phyloP scores from a whole-genome alignment of 2,888 invertebrate species.

The Cryptophagus acutangulus region DNA sequence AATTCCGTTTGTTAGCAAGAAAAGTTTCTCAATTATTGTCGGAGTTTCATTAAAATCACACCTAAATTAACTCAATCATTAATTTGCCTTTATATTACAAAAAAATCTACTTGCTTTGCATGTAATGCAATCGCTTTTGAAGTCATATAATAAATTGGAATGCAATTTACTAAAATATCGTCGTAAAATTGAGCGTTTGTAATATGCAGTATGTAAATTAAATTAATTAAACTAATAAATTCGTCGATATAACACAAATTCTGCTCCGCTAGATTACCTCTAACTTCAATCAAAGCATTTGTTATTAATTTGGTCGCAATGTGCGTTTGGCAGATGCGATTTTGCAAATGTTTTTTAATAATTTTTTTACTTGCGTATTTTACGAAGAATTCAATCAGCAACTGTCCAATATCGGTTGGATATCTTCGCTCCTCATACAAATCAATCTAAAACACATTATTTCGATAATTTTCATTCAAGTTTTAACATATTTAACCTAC shows the following conservation, averaged over 20 bases:
- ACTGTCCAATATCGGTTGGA: too few species aligned
- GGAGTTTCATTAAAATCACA: not conserved
- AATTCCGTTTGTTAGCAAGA: not conserved
- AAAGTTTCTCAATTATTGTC: not conserved
- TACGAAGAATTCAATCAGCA: too few species aligned
- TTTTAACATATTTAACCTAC: too few species aligned
- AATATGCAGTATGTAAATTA: conserved; percentile 27
- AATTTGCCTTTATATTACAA: not conserved
- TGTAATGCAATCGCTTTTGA: conserved; percentile 25
- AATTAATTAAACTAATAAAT: conserved; percentile 29
- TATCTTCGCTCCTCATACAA: too few species aligned
- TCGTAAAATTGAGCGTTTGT: conserved; percentile 22
- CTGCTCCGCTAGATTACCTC: too few species aligned
- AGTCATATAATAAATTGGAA: conserved; percentile 30
- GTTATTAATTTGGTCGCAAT: too few species aligned
- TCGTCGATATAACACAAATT: conserved; percentile 25
- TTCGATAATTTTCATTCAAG: too few species aligned
- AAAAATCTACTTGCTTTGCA: not conserved
- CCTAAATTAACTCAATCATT: not conserved
- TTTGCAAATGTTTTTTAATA: too few species aligned
- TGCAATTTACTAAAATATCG: conserved; percentile 24
- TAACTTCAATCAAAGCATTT: too few species aligned
- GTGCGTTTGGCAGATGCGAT: too few species aligned
- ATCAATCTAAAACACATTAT: too few species aligned
- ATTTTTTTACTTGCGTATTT: too few species aligned